phyloP scores from a whole-genome alignment of 1,140 invertebrate genomes.

The Oncopeltus fasciatus region DNA sequence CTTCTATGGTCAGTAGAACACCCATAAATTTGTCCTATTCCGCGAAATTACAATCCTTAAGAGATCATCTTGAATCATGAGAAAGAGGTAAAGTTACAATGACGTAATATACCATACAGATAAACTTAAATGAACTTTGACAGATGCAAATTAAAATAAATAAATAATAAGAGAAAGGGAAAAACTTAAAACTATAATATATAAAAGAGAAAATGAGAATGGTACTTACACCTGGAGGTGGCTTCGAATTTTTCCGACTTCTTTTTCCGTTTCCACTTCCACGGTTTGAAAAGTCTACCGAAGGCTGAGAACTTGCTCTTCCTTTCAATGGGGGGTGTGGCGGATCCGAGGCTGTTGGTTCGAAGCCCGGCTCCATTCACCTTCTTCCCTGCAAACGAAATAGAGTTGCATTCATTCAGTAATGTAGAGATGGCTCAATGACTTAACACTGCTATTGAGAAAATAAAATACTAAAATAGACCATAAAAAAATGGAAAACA shows the following conservation, averaged over 20 bases:
- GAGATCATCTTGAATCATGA: no score
- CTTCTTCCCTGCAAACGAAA: conserved; percentile 64
- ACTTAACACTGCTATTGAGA: no score
- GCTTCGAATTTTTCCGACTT: conserved; percentile 95
- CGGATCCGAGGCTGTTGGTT: conserved; percentile 70
- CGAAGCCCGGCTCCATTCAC: conserved; percentile 69
- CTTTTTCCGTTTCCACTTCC: conserved; percentile 98
- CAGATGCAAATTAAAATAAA: not conserved
- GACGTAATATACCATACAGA: no score
- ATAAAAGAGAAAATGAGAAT: not conserved
- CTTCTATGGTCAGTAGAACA: no score
- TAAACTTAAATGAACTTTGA: not conserved
- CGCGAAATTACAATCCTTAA: no score
- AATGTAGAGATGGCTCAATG: no score
- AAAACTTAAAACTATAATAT: not conserved
- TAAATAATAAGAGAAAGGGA: not conserved
- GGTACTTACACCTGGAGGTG: conserved; percentile 78
- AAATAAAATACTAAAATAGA: no score
- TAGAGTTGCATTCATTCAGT: no score
- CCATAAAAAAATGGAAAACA: no score
- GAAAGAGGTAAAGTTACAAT: no score
- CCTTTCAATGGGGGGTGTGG: conserved; percentile 62
- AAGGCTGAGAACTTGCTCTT: conserved; percentile 88
- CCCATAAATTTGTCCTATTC: no score
- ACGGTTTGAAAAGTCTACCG: conserved; percentile 89